Conservation (phyloP, 2,797 vertebrate species). For the Sylvilagus floridanus region DNA sequence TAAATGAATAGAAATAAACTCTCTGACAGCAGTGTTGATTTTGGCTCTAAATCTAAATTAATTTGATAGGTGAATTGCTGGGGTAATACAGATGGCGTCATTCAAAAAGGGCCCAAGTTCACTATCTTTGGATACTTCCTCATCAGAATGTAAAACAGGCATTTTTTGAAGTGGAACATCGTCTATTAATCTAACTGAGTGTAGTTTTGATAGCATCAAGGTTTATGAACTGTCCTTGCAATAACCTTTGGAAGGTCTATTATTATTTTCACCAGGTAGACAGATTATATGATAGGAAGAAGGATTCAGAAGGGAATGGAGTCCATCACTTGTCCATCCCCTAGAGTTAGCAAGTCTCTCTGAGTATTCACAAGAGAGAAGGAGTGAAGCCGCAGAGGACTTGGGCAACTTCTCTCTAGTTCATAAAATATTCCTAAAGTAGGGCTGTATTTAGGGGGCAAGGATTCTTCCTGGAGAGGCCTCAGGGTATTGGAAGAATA, state of each 20-base stretch:
- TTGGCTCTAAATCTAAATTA: conserved; percentile 58
- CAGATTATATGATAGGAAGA: not conserved
- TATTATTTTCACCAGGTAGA: not conserved
- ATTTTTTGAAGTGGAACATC: conserved; percentile 61
- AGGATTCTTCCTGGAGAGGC: not conserved
- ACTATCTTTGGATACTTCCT: conserved; percentile 38
- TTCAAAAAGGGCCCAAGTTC: conserved; percentile 42
- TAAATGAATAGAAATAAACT: conserved; percentile 63
- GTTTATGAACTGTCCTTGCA: not conserved
- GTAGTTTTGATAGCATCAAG: conserved; percentile 13
- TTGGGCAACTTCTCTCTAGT: not conserved
- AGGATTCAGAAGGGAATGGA: not conserved
- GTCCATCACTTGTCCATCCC: not conserved
- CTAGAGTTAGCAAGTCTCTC: not conserved
- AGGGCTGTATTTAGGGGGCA: not conserved
- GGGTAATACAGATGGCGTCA: conserved; percentile 10
- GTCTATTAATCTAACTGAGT: conserved; percentile 43
- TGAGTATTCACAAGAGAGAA: not conserved
- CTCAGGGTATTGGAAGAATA: not conserved
- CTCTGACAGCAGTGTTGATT: conserved; percentile 66
- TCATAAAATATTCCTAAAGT: not conserved
- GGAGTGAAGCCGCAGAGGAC: not conserved
- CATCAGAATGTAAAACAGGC: conserved; percentile 18
- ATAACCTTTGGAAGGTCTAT: not conserved
- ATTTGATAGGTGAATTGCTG: conserved; percentile 59